A percentile compares a stretch with the other conserved stretches of the same genome.
These are phyloP conservation scores for Chelonia mydas DNA, from an alignment of 2,797 vertebrate genomes.

Conservation along the genomic window DNA sequence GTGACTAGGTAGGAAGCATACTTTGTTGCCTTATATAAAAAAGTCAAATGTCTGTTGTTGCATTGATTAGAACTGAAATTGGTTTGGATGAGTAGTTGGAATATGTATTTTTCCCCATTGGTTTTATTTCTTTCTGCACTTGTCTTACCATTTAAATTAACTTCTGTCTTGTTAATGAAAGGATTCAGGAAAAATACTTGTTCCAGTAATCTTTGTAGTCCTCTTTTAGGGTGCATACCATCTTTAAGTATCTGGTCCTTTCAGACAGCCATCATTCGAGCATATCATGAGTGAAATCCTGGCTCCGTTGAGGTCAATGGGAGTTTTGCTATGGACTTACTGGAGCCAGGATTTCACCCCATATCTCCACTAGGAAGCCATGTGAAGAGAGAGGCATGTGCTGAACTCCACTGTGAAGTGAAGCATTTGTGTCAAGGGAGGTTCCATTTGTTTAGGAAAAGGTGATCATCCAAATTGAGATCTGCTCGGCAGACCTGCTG, in stretches of 20 bases:
- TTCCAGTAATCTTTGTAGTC: rapidly evolving
- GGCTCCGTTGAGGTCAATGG: neutral
- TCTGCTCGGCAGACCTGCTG: neutral
- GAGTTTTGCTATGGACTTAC: neutral
- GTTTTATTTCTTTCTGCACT: neutral
- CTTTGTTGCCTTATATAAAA: neutral
- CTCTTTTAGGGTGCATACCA: neutral
- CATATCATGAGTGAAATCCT: neutral
- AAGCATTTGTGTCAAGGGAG: neutral
- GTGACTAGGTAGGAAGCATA: neutral
- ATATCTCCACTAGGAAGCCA: neutral
- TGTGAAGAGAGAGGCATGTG: neutral
- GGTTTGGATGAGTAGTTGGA: neutral
- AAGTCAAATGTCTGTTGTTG: neutral
- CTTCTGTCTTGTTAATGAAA: slow-evolving; percentile 28
- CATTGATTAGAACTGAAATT: neutral
- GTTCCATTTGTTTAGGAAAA: neutral
- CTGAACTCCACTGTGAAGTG: neutral
- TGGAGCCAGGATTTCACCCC: neutral
- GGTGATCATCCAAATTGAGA: neutral
- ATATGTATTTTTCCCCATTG: neutral
- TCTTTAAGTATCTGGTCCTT: neutral
- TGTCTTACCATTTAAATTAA: slow-evolving; percentile 3
- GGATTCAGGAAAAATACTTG: neutral
- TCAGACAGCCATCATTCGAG: neutral